Conservation (phyloP, 2,888 invertebrate genomes). For the Micropterix aruncella region DNA sequence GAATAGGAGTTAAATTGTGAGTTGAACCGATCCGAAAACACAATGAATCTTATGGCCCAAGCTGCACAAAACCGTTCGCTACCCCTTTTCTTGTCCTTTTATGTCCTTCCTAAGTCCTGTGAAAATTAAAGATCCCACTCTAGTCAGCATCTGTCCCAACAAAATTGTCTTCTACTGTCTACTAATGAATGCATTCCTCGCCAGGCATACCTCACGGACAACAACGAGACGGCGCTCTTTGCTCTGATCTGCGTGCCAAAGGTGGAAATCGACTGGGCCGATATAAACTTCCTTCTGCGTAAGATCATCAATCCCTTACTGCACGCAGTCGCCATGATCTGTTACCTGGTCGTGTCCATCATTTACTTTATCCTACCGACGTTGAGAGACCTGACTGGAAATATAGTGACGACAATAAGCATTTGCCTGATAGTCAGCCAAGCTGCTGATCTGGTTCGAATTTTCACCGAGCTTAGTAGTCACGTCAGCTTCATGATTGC, state of each 20-base stretch:
- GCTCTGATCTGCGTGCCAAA: conserved; percentile 64
- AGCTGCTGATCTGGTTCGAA: conserved; percentile 61
- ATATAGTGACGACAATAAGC: conserved; percentile 71
- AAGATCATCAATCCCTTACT: conserved; percentile 66
- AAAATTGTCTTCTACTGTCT: too few relatives aligned
- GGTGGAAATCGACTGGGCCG: conserved; percentile 56
- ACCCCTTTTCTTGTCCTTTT: too few relatives aligned
- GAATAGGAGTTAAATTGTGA: too few relatives aligned
- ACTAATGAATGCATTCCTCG: too few relatives aligned
- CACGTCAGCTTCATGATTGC: conserved; percentile 70
- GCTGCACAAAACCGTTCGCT: too few relatives aligned
- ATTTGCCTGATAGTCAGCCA: conserved; percentile 65
- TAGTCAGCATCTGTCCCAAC: too few relatives aligned
- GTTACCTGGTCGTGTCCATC: conserved; percentile 57
- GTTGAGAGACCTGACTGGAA: conserved; percentile 67
- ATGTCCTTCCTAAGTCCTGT: too few relatives aligned
- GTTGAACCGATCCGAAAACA: too few relatives aligned
- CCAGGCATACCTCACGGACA: conserved; percentile 25
- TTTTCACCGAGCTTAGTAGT: conserved; percentile 67
- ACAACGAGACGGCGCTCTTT: conserved; percentile 45
- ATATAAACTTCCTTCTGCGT: conserved; percentile 56
- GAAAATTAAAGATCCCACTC: too few relatives aligned
- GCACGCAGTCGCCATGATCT: conserved; percentile 56
- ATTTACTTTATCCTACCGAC: conserved; percentile 76
- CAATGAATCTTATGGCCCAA: too few relatives aligned